phyloP scores from a whole-genome alignment of 1,140 invertebrate genomes.

The Physella acuta region DNA sequence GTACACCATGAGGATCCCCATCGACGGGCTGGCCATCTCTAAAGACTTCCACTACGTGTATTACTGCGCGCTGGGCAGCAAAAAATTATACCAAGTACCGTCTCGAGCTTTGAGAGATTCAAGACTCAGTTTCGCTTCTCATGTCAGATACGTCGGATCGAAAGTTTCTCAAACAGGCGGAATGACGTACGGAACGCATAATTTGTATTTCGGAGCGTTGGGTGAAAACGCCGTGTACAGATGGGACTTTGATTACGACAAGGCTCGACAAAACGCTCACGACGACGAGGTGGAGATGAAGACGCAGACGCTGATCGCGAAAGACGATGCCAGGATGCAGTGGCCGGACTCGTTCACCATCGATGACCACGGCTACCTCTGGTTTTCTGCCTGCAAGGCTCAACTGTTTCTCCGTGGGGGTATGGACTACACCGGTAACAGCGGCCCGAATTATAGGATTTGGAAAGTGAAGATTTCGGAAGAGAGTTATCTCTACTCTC shows the following conservation, averaged over 20 bases:
- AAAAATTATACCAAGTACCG: constrained; percentile 8
- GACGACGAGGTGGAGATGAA: neutral
- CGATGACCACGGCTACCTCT: constrained; percentile 20
- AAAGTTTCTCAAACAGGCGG: constrained; percentile 21
- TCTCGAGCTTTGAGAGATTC: neutral
- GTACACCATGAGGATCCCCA: constrained; percentile 6
- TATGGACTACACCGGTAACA: constrained; percentile 9
- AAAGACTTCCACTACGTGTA: constrained; percentile 17
- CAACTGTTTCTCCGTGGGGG: constrained; percentile 9
- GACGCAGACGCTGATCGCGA: neutral
- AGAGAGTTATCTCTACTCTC: too few species aligned
- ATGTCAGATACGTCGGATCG: neutral
- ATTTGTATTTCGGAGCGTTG: constrained; percentile 17
- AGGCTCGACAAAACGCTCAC: neutral
- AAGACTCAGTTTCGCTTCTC: neutral
- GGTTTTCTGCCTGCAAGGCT: constrained; percentile 14
- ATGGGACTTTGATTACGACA: constrained; percentile 5
- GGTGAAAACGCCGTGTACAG: constrained; percentile 10
- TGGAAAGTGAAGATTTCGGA: constrained; percentile 16
- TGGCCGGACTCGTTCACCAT: constrained; percentile 23
- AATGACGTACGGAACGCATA: constrained; percentile 10
- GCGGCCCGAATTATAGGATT: constrained; percentile 15
- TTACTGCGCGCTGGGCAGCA: constrained; percentile 21
- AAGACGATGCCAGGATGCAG: neutral
- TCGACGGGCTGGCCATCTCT: constrained; percentile 20